Evolutionary conservation across 2,888 invertebrate species (phyloP).

Genomic region (Lamellibrachia satsuma): DNA sequence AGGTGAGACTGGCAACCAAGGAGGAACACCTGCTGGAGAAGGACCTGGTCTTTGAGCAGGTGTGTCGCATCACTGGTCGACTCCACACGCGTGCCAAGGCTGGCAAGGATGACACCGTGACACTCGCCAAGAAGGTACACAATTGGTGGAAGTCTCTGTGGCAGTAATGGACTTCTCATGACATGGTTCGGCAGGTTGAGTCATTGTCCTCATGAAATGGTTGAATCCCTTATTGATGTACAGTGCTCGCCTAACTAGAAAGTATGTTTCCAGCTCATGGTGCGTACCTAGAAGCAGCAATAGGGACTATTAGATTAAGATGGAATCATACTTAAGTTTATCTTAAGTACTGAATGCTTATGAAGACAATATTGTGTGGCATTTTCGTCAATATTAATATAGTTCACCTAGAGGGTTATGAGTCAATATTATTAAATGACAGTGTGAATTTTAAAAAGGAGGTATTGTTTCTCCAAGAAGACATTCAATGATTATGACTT

Average conservation of each 20-base stretch:
- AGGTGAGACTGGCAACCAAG: conserved; percentile 61
- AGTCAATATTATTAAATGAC: too few relatives aligned
- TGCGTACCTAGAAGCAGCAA: not conserved
- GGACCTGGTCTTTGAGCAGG: conserved; percentile 64
- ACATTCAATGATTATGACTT: too few relatives aligned
- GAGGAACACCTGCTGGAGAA: conserved; percentile 65
- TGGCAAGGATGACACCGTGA: conserved; percentile 64
- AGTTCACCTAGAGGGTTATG: too few relatives aligned
- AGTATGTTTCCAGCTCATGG: not conserved
- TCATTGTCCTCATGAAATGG: not conserved
- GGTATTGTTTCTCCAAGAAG: too few relatives aligned
- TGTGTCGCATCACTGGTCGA: conserved; percentile 56
- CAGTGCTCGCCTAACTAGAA: too few relatives aligned
- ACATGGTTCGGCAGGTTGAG: not conserved
- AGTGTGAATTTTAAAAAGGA: too few relatives aligned
- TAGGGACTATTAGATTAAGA: not conserved
- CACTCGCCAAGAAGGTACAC: conserved; percentile 62
- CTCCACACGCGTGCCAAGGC: conserved; percentile 57
- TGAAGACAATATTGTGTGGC: not conserved
- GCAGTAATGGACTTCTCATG: not conserved
- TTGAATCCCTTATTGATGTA: not conserved
- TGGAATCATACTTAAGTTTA: not conserved
- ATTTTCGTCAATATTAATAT: too few relatives aligned
- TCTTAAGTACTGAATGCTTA: not conserved
- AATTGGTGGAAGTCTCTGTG: not conserved